These are phyloP conservation scores for Ptilorrhoa leucosticta DNA, from an alignment of 2,113 vertebrate species.

Conservation along the genomic window DNA sequence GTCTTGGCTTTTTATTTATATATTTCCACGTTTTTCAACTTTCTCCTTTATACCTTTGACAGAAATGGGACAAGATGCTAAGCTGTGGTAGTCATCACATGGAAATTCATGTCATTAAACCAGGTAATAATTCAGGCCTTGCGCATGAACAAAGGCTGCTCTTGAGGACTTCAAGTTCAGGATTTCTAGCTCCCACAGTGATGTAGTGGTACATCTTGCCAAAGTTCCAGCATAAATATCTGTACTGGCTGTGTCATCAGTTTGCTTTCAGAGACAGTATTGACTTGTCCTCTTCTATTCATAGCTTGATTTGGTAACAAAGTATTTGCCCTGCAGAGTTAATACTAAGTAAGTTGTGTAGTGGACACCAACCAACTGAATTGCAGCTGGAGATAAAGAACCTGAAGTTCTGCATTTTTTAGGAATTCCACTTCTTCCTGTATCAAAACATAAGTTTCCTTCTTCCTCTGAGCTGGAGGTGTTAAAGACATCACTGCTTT, in stretches of 20 bases:
- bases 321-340: background rate
- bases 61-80: background rate
- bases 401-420: background rate
- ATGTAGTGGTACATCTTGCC: background rate
- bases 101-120: background rate
- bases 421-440: background rate
- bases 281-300: background rate
- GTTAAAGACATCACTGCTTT: background rate
- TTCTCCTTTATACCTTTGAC: background rate
- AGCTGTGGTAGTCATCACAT: background rate
- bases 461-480: background rate
- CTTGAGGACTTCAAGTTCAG: background rate
- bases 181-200: background rate
- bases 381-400: background rate
- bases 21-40: background rate
- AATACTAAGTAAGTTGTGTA: background rate
- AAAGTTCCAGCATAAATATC: background rate
- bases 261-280: background rate
- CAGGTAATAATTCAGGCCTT: background rate
- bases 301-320: background rate
- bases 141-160: background rate
- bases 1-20: background rate
- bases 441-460: background rate
- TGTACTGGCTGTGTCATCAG: background rate
- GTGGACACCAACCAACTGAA: background rate